A percentile compares a stretch with the other conserved stretches of the same genome.
Evolutionary conservation across 2,797 vertebrate genomes (phyloP).

Genomic region (Peromyscus aztecus): DNA sequence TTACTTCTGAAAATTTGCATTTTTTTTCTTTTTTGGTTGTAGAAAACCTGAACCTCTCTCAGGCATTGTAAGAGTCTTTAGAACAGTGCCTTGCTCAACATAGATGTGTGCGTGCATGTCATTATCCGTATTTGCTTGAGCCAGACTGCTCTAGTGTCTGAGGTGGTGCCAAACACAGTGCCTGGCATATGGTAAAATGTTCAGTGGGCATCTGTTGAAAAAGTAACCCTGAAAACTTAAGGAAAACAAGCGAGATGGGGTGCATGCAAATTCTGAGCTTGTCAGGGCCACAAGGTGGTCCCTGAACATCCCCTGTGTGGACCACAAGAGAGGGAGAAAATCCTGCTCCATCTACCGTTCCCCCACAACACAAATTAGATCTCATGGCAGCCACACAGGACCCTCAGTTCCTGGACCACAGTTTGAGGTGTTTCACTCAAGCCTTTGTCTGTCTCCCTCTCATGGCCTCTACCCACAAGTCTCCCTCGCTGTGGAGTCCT

Average conservation of each 20-base stretch:
- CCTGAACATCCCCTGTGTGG: not conserved
- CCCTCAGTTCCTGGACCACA: not conserved
- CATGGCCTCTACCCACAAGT: not conserved
- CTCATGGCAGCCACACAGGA: not conserved
- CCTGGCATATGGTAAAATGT: not conserved
- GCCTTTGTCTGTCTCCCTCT: not conserved
- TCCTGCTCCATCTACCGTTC: not conserved
- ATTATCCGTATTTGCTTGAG: not conserved
- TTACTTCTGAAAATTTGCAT: not conserved
- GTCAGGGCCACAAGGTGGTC: not conserved
- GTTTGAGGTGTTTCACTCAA: not conserved
- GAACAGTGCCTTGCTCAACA: no score
- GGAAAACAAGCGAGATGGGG: not conserved
- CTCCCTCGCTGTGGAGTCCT: not conserved
- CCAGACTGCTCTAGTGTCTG: not conserved
- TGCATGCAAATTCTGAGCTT: not conserved
- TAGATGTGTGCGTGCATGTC: not conserved
- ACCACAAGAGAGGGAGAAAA: not conserved
- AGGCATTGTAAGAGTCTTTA: not conserved
- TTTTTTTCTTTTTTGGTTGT: not conserved
- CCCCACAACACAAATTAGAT: not conserved
- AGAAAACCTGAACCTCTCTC: not conserved
- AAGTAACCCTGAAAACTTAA: not conserved
- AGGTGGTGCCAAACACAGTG: not conserved
- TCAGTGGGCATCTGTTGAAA: not conserved